Percentiles rank a stretch among this genome's conserved stretches.
These are phyloP conservation scores for Daktulosphaira vitifoliae DNA, from an alignment of 1,140 invertebrate genomes.

Conservation along the genomic window DNA sequence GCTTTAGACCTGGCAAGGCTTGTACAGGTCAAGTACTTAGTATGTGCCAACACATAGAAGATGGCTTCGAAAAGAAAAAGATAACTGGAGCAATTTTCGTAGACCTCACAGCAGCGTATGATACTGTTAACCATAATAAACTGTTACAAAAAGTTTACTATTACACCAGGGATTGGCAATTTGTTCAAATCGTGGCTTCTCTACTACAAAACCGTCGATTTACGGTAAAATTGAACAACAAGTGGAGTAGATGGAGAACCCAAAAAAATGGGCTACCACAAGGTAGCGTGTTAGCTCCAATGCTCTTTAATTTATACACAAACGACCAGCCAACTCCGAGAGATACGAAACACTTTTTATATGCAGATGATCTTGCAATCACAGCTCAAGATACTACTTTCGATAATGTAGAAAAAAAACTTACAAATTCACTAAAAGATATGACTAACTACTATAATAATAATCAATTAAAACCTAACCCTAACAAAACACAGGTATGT, in stretches of 20 bases:
- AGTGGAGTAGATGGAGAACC: constrained; percentile 33
- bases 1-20: constrained; percentile 6
- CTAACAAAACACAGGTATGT: not conserved
- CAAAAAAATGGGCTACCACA: constrained; percentile 32
- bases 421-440: not conserved
- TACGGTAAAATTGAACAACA: constrained; percentile 24
- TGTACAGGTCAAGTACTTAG: constrained; percentile 22
- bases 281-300: constrained; percentile 27
- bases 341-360: constrained; percentile 29
- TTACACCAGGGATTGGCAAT: not conserved
- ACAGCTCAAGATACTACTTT: constrained; percentile 23
- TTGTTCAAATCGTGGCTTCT: not conserved
- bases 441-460: constrained; percentile 3
- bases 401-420: constrained; percentile 16
- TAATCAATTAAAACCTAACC: constrained; percentile 8
- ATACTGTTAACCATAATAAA: constrained; percentile 6
- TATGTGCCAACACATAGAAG: constrained; percentile 33
- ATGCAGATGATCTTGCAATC: constrained; percentile 37
- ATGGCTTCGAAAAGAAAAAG: constrained; percentile 27
- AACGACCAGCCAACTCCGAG: constrained; percentile 35
- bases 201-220: constrained; percentile 34
- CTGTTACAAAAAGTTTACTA: not conserved
- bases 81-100: constrained; percentile 34
- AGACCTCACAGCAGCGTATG: constrained; percentile 27
- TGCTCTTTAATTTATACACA: constrained; percentile 37